These are phyloP conservation scores for Diorhabda sublineata DNA, from an alignment of 1,140 invertebrate species.

Conservation along the genomic window DNA sequence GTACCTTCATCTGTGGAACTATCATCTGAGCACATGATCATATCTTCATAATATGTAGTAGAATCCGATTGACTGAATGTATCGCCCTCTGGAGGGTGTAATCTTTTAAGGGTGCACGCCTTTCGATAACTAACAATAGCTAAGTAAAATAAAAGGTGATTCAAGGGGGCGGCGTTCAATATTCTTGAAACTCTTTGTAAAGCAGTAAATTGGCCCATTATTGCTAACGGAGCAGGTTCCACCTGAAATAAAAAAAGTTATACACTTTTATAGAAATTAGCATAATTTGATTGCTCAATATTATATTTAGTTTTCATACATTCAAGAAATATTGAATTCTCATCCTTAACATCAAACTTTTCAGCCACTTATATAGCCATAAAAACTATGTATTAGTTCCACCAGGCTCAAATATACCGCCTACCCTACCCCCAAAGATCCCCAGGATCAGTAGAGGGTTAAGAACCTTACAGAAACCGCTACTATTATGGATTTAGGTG, in stretches of 20 bases:
- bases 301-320: too few relatives aligned
- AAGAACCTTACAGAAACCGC: too few relatives aligned
- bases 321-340: too few relatives aligned
- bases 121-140: slow-evolving; percentile 87
- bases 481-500: too few relatives aligned
- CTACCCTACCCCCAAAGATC: too few relatives aligned
- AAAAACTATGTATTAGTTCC: too few relatives aligned
- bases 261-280: too few relatives aligned
- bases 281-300: too few relatives aligned
- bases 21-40: slow-evolving; percentile 83
- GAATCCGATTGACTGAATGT: slow-evolving; percentile 83
- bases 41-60: slow-evolving; percentile 89
- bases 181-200: slow-evolving; percentile 64
- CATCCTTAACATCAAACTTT: too few relatives aligned
- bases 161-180: slow-evolving; percentile 61
- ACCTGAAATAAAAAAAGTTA: slow-evolving; percentile 29
- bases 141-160: slow-evolving; percentile 79
- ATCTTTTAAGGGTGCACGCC: slow-evolving; percentile 76
- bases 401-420: too few relatives aligned
- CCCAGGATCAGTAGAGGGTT: too few relatives aligned
- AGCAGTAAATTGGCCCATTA: slow-evolving; percentile 59
- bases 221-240: slow-evolving; percentile 56
- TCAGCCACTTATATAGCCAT: too few relatives aligned
- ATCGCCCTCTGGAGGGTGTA: slow-evolving; percentile 72
- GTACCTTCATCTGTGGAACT: slow-evolving; percentile 75